Evolutionary conservation across 2,113 vertebrate genomes (phyloP).

Genomic region (Falcunculus frontatus): DNA sequence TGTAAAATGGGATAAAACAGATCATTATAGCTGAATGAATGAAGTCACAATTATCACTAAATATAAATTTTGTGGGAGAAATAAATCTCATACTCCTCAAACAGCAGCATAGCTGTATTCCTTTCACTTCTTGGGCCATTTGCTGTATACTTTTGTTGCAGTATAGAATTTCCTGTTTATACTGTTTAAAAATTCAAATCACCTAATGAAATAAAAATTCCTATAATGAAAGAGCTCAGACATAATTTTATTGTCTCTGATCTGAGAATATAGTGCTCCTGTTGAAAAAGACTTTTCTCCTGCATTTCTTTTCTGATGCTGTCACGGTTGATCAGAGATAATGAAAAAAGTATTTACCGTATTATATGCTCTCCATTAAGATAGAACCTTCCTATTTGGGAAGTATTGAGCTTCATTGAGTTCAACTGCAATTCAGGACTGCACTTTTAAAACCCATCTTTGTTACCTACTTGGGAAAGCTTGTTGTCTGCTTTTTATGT

Average conservation of each 20-base stretch:
- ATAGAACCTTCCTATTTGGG: slow-evolving; percentile 51
- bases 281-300: not conserved
- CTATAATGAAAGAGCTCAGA: not conserved
- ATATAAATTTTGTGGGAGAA: not conserved
- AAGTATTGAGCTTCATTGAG: slow-evolving; percentile 38
- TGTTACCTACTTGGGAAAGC: slow-evolving; percentile 42
- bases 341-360: slow-evolving; percentile 53
- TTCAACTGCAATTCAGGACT: slow-evolving; percentile 37
- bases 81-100: not conserved
- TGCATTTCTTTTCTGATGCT: slow-evolving; percentile 7
- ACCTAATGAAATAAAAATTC: not conserved
- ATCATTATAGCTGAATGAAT: not conserved
- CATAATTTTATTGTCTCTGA: not conserved
- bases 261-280: not conserved
- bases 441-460: slow-evolving; percentile 40
- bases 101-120: not conserved
- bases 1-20: not conserved
- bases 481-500: slow-evolving; percentile 55
- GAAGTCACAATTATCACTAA: not conserved
- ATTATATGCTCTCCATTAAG: slow-evolving; percentile 58
- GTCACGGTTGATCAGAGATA: slow-evolving; percentile 53
- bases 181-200: slow-evolving; percentile 12
- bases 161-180: not conserved
- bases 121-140: not conserved
- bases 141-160: not conserved